Evolutionary conservation across 2,113 vertebrate genomes (phyloP).

Genomic region (Mirounga angustirostris): DNA sequence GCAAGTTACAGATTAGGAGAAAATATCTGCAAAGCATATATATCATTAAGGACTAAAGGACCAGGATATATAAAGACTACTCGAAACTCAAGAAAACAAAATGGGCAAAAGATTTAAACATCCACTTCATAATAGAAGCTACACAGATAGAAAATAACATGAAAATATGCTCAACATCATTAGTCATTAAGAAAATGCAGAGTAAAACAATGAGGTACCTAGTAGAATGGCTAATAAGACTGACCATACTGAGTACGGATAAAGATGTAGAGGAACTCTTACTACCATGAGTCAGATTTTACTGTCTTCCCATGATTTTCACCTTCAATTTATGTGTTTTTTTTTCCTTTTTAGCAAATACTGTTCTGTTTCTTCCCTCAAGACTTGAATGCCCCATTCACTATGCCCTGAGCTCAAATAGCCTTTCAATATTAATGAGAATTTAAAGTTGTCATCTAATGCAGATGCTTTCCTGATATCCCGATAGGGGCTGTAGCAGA

Average conservation of each 20-base stretch:
- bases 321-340: not conserved
- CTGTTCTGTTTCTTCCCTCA: not conserved
- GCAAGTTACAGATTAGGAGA: not conserved
- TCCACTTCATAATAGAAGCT: not conserved
- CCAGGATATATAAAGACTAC: not conserved
- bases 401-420: not conserved
- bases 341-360: not conserved
- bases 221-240: not conserved
- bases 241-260: not conserved
- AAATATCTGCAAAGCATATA: not conserved
- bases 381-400: not conserved
- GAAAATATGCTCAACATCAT: not conserved
- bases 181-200: constrained; percentile 44
- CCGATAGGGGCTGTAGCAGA: not conserved
- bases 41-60: not conserved
- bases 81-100: constrained; percentile 8
- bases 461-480: not conserved
- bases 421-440: constrained; percentile 29
- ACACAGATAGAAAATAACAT: not conserved
- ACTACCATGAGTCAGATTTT: not conserved
- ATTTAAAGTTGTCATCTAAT: not conserved
- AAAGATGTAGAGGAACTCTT: not conserved
- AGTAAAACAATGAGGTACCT: not conserved
- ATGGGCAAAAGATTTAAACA: not conserved
- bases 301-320: not conserved